Evolutionary conservation across 2,113 vertebrate genomes (phyloP).

Genomic region (Dolichallabes microphthalmus): DNA sequence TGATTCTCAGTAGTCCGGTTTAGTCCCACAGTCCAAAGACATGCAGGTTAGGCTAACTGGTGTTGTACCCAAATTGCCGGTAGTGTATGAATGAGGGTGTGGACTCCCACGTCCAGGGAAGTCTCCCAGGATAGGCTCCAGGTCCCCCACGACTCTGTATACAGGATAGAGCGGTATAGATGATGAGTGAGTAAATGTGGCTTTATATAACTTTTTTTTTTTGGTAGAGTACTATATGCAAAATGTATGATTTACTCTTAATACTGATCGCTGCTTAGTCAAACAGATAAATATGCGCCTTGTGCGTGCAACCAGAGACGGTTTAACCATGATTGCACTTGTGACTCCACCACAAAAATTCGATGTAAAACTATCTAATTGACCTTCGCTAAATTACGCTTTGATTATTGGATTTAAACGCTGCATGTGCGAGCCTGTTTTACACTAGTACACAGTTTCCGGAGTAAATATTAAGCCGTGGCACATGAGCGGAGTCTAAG

Average conservation of each 20-base stretch:
- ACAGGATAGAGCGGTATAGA: no score
- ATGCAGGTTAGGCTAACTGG: no score
- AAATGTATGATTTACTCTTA: not conserved
- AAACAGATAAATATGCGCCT: not conserved
- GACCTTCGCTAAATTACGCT: not conserved
- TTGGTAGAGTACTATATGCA: not conserved
- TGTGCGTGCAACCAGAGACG: not conserved
- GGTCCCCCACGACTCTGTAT: no score
- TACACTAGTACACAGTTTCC: not conserved
- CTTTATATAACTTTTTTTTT: no score
- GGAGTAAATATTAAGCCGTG: not conserved
- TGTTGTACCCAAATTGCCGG: no score
- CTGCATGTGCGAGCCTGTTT: not conserved
- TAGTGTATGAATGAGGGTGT: no score
- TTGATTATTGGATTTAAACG: not conserved
- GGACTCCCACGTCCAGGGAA: no score
- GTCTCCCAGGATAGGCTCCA: no score
- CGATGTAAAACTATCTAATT: not conserved
- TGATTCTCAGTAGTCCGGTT: no score
- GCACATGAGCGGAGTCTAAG: not conserved
- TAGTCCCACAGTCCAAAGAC: no score
- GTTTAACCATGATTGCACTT: not conserved
- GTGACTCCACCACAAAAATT: not conserved
- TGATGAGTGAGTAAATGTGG: no score
- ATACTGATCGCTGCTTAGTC: not conserved